Percentiles rank a stretch among this genome's conserved stretches.
These are phyloP conservation scores for Megaceryle torquata DNA, from an alignment of 2,113 vertebrate genomes.

Conservation along the genomic window DNA sequence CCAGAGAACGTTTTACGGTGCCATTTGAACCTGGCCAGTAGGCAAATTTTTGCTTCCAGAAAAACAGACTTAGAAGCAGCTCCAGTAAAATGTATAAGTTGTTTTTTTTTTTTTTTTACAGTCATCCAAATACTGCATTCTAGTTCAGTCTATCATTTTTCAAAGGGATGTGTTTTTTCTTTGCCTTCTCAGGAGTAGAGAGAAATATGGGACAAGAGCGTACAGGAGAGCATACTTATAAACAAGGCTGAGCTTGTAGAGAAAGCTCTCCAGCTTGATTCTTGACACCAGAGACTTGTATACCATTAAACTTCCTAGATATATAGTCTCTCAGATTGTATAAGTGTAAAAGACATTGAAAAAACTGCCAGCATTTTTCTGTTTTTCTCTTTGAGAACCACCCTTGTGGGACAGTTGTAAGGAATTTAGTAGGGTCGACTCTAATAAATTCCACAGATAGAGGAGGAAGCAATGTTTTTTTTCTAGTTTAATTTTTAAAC, in stretches of 20 bases:
- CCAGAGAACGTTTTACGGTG: background rate
- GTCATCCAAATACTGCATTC: background rate
- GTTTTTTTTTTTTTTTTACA: background rate
- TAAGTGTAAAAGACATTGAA: conserved; percentile 27
- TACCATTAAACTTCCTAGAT: background rate
- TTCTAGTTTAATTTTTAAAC: background rate
- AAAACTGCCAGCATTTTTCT: conserved; percentile 33
- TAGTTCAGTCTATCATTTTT: background rate
- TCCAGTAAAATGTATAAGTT: background rate
- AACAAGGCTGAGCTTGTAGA: background rate
- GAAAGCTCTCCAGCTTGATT: conserved; percentile 7
- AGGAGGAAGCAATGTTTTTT: background rate
- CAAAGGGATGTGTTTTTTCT: background rate
- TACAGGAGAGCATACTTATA: background rate
- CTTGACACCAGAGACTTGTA: background rate
- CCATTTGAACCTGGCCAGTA: background rate
- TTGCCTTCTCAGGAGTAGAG: background rate
- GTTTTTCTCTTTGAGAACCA: conserved; percentile 24
- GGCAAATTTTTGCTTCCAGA: background rate
- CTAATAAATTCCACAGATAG: background rate
- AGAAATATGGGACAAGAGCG: background rate
- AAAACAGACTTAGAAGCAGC: background rate
- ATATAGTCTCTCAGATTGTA: background rate
- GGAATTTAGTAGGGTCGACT: conserved; percentile 21
- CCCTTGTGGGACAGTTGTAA: conserved; percentile 18